These are phyloP conservation scores for Drosophila mayri DNA, from an alignment of 1,140 invertebrate genomes.

Conservation along the genomic window DNA sequence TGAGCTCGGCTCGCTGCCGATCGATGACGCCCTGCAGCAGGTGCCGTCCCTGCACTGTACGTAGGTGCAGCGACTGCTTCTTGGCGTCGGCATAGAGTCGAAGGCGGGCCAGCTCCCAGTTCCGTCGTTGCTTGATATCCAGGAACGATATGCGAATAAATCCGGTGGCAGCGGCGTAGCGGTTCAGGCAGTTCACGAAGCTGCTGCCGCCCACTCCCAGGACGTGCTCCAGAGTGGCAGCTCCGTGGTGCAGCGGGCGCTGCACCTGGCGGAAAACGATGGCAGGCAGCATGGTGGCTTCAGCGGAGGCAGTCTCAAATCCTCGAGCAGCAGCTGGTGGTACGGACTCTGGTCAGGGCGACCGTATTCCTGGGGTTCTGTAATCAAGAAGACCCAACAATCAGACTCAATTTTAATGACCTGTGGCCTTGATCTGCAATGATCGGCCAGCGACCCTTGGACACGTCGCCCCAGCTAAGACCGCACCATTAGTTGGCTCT, in stretches of 20 bases:
- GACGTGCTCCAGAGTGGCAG: conserved; percentile 67
- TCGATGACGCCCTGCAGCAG: conserved; percentile 86
- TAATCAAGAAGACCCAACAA: conserved; percentile 11
- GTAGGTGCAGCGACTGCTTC: conserved; percentile 72
- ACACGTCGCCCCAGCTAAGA: background rate
- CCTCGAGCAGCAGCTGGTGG: conserved; percentile 4
- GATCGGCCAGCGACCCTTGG: conserved; percentile 32
- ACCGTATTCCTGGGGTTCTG: conserved; percentile 9
- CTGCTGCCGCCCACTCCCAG: conserved; percentile 58
- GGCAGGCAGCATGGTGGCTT: conserved; percentile 64
- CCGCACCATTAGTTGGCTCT: conserved; percentile 20
- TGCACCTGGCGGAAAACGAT: conserved; percentile 76
- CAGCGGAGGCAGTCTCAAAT: background rate
- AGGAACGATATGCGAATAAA: conserved; percentile 81
- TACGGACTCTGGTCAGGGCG: conserved; percentile 3
- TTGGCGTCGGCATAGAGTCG: conserved; percentile 78
- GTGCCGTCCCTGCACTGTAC: conserved; percentile 85
- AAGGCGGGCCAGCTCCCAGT: conserved; percentile 73
- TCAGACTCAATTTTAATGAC: conserved; percentile 18
- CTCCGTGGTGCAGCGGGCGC: conserved; percentile 63
- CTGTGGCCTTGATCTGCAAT: conserved; percentile 25
- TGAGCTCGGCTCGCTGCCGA: conserved; percentile 87
- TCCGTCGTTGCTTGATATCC: conserved; percentile 74
- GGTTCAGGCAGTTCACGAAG: conserved; percentile 76
- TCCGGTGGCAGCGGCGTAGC: conserved; percentile 78